Percentiles rank a stretch among this genome's conserved stretches.
Conservation (phyloP, 2,797 vertebrate genomes). For the Arctocebus calabarensis region DNA sequence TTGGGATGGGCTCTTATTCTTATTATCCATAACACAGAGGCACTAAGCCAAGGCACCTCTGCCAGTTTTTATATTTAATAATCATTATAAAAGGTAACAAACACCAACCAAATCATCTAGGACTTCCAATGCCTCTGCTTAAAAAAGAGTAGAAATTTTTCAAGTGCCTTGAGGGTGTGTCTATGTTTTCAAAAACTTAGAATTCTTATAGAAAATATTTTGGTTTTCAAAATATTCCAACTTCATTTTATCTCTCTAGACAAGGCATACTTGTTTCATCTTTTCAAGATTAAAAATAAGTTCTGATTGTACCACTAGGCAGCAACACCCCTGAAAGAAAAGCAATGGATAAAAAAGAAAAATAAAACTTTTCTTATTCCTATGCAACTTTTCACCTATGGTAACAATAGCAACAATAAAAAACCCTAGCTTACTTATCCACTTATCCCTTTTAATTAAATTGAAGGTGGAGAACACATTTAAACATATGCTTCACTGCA, state of each 20-base stretch:
- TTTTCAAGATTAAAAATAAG: slow-evolving; percentile 68
- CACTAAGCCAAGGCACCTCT: background rate
- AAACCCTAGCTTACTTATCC: background rate
- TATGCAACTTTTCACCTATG: background rate
- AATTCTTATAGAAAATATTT: background rate
- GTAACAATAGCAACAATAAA: background rate
- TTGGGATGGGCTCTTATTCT: background rate
- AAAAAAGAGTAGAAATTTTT: slow-evolving; percentile 38
- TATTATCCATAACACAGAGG: background rate
- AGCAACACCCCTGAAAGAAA: slow-evolving; percentile 17
- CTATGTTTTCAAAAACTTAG: slow-evolving; percentile 25
- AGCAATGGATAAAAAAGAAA: background rate
- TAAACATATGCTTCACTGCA: background rate
- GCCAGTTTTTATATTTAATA: background rate
- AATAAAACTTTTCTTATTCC: background rate
- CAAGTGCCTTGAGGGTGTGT: background rate
- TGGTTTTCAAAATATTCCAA: slow-evolving; percentile 46
- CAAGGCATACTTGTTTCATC: slow-evolving; percentile 46
- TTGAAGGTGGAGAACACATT: background rate
- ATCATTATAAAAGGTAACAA: background rate
- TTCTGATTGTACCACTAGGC: background rate
- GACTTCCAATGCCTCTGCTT: background rate
- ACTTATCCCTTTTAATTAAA: background rate
- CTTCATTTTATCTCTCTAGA: slow-evolving; percentile 49
- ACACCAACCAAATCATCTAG: background rate